These are phyloP conservation scores for Tinea semifulvella DNA, from an alignment of 2,888 invertebrate species.

Conservation along the genomic window DNA sequence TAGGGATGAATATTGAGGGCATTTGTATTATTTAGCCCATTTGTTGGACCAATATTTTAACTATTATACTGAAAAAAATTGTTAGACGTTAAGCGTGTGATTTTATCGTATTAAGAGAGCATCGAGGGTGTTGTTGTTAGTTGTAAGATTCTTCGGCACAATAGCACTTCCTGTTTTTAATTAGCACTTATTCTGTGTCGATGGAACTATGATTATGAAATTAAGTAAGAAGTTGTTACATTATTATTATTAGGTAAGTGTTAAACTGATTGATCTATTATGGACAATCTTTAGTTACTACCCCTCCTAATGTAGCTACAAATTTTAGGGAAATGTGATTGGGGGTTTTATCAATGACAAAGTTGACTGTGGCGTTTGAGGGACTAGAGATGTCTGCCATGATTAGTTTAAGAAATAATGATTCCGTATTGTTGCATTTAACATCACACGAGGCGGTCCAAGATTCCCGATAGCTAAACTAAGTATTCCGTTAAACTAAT, in stretches of 20 bases:
- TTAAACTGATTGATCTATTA: constrained; percentile 64
- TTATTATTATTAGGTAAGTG: constrained; percentile 67
- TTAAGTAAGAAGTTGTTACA: constrained; percentile 65
- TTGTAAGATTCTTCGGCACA: constrained; percentile 66
- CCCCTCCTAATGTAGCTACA: constrained; percentile 58
- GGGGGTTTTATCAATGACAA: constrained; percentile 67
- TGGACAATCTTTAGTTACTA: constrained; percentile 67
- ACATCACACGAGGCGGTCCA: background rate
- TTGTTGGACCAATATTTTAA: constrained; percentile 69
- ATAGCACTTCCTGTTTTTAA: constrained; percentile 67
- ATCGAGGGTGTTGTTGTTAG: constrained; percentile 66
- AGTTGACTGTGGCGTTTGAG: constrained; percentile 57
- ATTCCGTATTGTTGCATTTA: constrained; percentile 7
- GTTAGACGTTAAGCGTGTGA: constrained; percentile 67
- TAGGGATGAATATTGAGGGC: constrained; percentile 68
- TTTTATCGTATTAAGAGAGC: constrained; percentile 65
- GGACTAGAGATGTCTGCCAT: background rate
- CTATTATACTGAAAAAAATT: constrained; percentile 67
- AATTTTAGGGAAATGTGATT: constrained; percentile 61
- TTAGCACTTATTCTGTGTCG: constrained; percentile 68
- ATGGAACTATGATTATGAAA: constrained; percentile 62
- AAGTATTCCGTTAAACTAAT: background rate
- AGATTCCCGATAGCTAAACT: background rate
- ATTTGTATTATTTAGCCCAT: constrained; percentile 68
- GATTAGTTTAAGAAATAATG: background rate